A percentile compares a stretch with the other conserved stretches of the same genome.
Evolutionary conservation across 2,113 vertebrate species (phyloP).

Genomic region (Centropus bengalensis): DNA sequence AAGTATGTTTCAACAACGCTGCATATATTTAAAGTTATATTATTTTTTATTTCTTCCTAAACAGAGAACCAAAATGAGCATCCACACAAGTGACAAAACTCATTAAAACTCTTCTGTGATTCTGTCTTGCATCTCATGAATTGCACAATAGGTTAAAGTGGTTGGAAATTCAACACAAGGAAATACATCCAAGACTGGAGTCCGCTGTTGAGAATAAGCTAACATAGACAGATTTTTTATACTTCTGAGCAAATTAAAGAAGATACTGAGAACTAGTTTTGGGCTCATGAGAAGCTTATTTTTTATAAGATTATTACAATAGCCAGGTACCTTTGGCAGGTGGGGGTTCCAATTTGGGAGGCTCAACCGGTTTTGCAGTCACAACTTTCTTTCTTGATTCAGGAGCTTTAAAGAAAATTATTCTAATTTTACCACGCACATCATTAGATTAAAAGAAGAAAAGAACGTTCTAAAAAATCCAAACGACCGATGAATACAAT

Average conservation of each 20-base stretch:
- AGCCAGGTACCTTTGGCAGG: constrained; percentile 77
- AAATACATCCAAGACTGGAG: background rate
- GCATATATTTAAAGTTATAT: background rate
- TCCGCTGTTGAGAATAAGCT: background rate
- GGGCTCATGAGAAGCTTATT: background rate
- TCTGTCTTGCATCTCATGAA: background rate
- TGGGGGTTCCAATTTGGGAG: constrained; percentile 74
- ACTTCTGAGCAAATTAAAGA: background rate
- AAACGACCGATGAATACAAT: background rate
- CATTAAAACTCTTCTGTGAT: background rate
- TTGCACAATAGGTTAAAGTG: background rate
- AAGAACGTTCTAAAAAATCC: background rate
- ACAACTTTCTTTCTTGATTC: constrained; percentile 70
- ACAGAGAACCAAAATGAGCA: background rate
- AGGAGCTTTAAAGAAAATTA: constrained; percentile 80
- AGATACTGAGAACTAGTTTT: background rate
- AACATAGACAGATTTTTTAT: background rate
- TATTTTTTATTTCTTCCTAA: background rate
- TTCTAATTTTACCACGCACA: constrained; percentile 55
- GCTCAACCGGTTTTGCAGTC: constrained; percentile 69
- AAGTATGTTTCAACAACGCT: background rate
- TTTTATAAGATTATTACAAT: background rate
- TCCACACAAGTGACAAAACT: background rate
- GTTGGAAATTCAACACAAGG: background rate
- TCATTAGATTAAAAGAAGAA: background rate